Evolutionary conservation across 2,797 vertebrate genomes (phyloP).

Genomic region (Poliocrania exsul): DNA sequence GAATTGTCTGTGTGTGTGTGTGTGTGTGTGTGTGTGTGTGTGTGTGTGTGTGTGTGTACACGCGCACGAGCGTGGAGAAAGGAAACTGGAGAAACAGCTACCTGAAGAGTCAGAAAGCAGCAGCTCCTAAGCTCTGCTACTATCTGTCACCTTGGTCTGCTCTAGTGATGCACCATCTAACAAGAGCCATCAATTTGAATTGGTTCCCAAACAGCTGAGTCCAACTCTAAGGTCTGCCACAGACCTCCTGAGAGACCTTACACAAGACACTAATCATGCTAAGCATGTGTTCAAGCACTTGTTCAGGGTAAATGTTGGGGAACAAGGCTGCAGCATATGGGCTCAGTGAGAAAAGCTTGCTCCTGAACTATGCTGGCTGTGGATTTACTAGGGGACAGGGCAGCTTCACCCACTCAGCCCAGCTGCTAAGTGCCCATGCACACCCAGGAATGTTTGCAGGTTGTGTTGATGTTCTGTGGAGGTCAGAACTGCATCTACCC

Average conservation of each 20-base stretch:
- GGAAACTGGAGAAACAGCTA: background rate
- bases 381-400: background rate
- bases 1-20: too few species aligned
- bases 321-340: background rate
- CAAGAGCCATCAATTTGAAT: background rate
- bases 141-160: background rate
- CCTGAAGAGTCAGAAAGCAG: background rate
- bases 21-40: background rate
- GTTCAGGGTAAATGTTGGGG: background rate
- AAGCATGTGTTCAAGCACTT: background rate
- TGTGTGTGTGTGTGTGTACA: background rate
- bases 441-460: background rate
- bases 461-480: background rate
- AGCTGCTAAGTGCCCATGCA: accelerated
- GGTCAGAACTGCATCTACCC: background rate
- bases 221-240: background rate
- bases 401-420: background rate
- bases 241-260: background rate
- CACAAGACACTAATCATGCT: background rate
- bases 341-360: background rate
- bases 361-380: background rate
- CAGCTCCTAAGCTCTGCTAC: background rate
- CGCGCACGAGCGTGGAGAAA: background rate
- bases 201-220: background rate
- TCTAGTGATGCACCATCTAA: background rate